Percentiles rank a stretch among this genome's conserved stretches.
These are phyloP conservation scores for Neoarius graeffei DNA, from an alignment of 2,113 vertebrate species.

Conservation along the genomic window DNA sequence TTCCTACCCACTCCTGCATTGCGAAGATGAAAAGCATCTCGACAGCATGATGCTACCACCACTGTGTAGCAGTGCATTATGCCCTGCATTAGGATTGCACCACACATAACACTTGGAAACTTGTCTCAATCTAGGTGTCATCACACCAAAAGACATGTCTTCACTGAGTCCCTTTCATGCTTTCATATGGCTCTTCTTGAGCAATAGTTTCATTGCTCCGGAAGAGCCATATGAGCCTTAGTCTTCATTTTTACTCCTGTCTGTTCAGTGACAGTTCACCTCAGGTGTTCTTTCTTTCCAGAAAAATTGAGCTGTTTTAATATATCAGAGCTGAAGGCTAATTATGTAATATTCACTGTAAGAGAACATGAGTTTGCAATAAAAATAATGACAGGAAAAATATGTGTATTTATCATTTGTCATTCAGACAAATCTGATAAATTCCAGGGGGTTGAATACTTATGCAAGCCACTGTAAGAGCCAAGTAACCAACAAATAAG, in stretches of 20 bases:
- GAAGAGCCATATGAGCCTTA: neutral
- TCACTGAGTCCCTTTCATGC: neutral
- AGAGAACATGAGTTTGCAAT: neutral
- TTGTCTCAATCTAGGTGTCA: neutral
- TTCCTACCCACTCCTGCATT: neutral
- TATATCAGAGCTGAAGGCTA: neutral
- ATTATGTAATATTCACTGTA: neutral
- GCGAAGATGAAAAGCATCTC: neutral
- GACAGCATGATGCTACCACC: neutral
- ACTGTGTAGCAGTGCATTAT: neutral
- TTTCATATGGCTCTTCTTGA: neutral
- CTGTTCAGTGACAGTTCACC: neutral
- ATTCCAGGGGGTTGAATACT: neutral
- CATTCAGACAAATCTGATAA: neutral
- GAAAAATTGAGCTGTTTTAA: neutral
- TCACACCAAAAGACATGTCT: neutral
- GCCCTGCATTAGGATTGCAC: neutral
- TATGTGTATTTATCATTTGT: neutral
- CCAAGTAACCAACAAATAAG: neutral
- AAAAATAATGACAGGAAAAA: neutral
- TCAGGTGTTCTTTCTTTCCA: neutral
- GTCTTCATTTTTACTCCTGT: neutral
- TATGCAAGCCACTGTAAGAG: neutral
- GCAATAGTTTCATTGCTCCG: neutral
- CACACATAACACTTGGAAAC: neutral